Evolutionary conservation across 37 sponge, comb jelly and placozoan genomes (phyloP), one percentile per base, ranked within the genome.

Genomic region (Eunapius fragilis): DNA sequence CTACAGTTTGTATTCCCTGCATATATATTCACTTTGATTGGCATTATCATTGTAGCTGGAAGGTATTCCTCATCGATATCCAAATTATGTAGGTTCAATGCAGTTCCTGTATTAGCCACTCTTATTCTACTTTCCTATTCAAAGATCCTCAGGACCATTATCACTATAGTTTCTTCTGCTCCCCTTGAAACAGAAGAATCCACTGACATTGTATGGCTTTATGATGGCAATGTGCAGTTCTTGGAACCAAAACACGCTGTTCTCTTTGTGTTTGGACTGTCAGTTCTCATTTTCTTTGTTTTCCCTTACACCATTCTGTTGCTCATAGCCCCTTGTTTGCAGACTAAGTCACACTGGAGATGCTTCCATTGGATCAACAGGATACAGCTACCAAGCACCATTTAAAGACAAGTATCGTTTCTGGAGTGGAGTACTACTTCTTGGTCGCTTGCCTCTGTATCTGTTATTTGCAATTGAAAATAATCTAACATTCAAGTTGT

Each of bases 1-100:
- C 77, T 85, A 23, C 85, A 85, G 85, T 85, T 85, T 75, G 69
- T 50, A 25, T 85, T 85, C 69, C 85, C 85, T 76, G 7, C 58
- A 31, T 85, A 85, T 38, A 27, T 85, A 17, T 75, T 67, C 69
- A n/a, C 58, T 2, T 23, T 85, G 23, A 50, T 85, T 2, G 50
- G 23, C 7, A 25, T 3, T 3, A 75, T 85, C 25, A 76, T 85
- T 14, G 2, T 85, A 32, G 23, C 26, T 3, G 41, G 74, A n/a
- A 58, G 69, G 31, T 76, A 76, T 41, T 85, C 77, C 37, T 32
- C 34, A 33, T 31, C 4, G 37, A 45, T 85, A 12, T 17, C 76
- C 19, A 85, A 85, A 36, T 28, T 76, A 23, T 76, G 37, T 17
- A 67, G 84, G 25, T 25, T 41, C 25, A 72, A 85, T 24, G 76